phyloP scores from a whole-genome alignment of 2,888 invertebrate genomes.

The Drosophila colorata region DNA sequence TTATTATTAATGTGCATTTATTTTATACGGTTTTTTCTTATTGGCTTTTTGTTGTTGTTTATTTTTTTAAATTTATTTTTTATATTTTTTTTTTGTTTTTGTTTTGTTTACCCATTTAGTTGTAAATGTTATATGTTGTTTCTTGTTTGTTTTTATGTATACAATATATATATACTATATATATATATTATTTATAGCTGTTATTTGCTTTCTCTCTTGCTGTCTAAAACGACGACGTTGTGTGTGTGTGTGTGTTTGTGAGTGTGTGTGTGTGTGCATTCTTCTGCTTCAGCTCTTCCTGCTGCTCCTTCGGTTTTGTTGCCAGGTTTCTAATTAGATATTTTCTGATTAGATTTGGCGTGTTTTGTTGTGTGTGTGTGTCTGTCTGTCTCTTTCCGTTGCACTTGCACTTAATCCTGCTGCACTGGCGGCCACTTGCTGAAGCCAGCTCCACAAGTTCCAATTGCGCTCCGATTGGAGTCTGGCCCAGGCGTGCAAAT shows the following conservation, averaged over 20 bases:
- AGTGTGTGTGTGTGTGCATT: constrained; percentile 1
- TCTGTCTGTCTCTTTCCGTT: not conserved
- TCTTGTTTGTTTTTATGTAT: constrained; percentile 34
- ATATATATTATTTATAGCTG: constrained; percentile 63
- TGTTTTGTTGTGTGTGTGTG: constrained; percentile 1
- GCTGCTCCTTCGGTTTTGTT: constrained; percentile 12
- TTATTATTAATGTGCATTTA: constrained; percentile 39
- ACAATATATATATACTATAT: constrained; percentile 52
- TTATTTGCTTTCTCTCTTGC: constrained; percentile 29
- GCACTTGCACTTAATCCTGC: not conserved
- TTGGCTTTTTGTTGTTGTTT: constrained; percentile 5
- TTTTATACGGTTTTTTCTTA: constrained; percentile 26
- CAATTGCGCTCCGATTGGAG: constrained; percentile 17
- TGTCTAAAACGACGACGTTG: constrained; percentile 70
- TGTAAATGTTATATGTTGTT: constrained; percentile 51
- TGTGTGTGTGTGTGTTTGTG: constrained; percentile 4
- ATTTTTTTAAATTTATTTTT: constrained; percentile 8
- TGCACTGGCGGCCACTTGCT: constrained; percentile 23
- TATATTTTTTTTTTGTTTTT: constrained; percentile 3
- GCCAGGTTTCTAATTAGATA: constrained; percentile 34
- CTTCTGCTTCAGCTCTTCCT: not conserved
- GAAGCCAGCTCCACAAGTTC: constrained; percentile 68
- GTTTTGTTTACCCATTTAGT: constrained; percentile 23
- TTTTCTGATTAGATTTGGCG: constrained; percentile 37
- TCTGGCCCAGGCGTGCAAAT: constrained; percentile 8